Conservation (phyloP, 2,888 invertebrate species). For the Cataglyphis altisquamis region DNA sequence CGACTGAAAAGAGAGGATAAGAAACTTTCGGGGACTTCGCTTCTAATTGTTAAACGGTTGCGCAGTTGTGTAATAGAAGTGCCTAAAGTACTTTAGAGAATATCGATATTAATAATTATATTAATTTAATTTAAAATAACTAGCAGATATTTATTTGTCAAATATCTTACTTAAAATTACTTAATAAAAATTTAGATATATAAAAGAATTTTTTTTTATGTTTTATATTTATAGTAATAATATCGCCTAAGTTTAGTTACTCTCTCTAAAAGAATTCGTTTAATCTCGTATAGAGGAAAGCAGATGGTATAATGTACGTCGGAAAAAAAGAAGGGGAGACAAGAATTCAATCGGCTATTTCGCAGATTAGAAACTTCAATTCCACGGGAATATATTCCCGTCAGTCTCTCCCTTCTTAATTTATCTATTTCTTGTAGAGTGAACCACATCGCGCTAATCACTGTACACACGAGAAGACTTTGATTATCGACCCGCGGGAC, state of each 20-base stretch:
- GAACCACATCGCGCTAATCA: conserved; percentile 39
- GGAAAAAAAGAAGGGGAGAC: background rate
- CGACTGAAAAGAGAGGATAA: conserved; percentile 21
- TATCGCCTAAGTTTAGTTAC: background rate
- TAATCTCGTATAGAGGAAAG: background rate
- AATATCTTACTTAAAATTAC: background rate
- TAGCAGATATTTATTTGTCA: background rate
- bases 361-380: conserved; percentile 46
- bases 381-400: conserved; percentile 16
- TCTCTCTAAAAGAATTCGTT: background rate
- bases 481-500: conserved; percentile 41
- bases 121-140: background rate
- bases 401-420: conserved; percentile 3
- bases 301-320: background rate
- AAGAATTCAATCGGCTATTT: conserved; percentile 33
- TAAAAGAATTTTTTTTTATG: background rate
- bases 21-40: conserved; percentile 36
- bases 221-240: background rate
- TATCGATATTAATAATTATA: background rate
- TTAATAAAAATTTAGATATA: background rate
- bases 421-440: conserved; percentile 29
- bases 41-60: conserved; percentile 32
- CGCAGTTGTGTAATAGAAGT: background rate
- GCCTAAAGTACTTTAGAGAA: background rate
- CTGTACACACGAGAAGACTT: conserved; percentile 20